Percentiles rank a stretch among this genome's conserved stretches.
Conservation (phyloP, 2,113 vertebrate genomes). For the Vimba vimba region DNA sequence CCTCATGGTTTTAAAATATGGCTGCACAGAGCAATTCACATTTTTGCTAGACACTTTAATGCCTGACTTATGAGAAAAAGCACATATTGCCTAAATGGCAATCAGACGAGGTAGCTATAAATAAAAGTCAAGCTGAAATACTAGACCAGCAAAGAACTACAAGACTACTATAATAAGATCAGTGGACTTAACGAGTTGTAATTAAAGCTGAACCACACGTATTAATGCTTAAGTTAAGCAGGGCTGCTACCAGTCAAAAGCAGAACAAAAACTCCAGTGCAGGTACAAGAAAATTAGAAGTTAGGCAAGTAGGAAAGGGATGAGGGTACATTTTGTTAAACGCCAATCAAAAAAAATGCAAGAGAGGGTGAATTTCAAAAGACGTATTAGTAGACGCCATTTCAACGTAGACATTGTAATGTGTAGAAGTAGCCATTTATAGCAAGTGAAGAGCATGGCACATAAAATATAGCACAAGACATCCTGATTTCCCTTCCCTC, state of each 20-base stretch:
- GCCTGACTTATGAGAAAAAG: neutral
- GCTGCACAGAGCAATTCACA: neutral
- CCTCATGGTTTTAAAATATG: neutral
- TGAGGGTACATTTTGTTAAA: constrained; percentile 7
- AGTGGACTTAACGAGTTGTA: neutral
- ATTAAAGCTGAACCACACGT: constrained; percentile 16
- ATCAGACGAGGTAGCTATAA: constrained; percentile 28
- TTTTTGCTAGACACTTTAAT: neutral
- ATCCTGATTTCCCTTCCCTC: constrained; percentile 20
- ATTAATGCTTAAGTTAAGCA: constrained; percentile 13
- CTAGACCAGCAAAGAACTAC: constrained; percentile 12
- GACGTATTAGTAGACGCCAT: neutral
- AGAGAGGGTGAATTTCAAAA: neutral
- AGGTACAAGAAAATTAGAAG: neutral
- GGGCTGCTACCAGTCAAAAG: neutral
- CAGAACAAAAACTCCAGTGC: neutral
- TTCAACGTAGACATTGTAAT: neutral
- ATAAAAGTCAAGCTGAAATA: neutral
- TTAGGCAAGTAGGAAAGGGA: neutral
- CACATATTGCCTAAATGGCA: neutral
- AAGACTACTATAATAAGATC: constrained; percentile 10
- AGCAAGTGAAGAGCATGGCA: neutral
- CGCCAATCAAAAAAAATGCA: constrained; percentile 8
- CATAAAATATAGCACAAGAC: constrained; percentile 8
- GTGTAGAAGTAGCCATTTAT: neutral